These are phyloP conservation scores for Aleiodes leptofemur DNA, from an alignment of 2,888 invertebrate species.

Conservation along the genomic window DNA sequence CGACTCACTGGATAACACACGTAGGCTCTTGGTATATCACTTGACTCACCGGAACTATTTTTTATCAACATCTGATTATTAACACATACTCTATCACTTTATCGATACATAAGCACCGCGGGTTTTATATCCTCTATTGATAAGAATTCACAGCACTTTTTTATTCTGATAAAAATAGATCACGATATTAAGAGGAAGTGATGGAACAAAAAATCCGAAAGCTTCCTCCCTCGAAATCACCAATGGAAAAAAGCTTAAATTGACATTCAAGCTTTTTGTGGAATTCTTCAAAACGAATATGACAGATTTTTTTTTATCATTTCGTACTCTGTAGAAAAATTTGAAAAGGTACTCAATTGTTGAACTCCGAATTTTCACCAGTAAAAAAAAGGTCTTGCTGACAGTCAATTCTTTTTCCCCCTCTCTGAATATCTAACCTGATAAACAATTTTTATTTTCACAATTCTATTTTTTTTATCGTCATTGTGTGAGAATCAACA, in stretches of 20 bases:
- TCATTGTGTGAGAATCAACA: constrained; percentile 27
- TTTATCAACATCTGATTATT: constrained; percentile 50
- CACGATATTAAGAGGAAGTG: neutral
- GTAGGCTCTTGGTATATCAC: constrained; percentile 4
- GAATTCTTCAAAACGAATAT: neutral
- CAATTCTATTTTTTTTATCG: neutral
- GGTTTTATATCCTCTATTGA: neutral
- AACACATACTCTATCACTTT: constrained; percentile 14
- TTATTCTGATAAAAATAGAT: neutral
- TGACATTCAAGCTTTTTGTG: constrained; percentile 15
- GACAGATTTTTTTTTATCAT: neutral
- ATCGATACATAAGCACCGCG: neutral
- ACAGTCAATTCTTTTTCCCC: neutral
- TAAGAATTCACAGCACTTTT: neutral
- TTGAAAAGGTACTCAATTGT: constrained; percentile 5
- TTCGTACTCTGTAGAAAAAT: neutral
- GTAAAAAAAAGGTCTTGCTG: neutral
- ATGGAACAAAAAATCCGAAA: neutral
- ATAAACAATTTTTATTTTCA: neutral
- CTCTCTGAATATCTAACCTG: neutral
- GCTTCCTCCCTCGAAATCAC: neutral
- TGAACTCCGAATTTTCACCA: neutral
- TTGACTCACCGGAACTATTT: constrained; percentile 11
- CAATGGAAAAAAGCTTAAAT: constrained; percentile 1
- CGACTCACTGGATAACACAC: constrained; percentile 42